Evolutionary conservation across 2,888 invertebrate species (phyloP).

Genomic region (Nephrocerus scutellatus): DNA sequence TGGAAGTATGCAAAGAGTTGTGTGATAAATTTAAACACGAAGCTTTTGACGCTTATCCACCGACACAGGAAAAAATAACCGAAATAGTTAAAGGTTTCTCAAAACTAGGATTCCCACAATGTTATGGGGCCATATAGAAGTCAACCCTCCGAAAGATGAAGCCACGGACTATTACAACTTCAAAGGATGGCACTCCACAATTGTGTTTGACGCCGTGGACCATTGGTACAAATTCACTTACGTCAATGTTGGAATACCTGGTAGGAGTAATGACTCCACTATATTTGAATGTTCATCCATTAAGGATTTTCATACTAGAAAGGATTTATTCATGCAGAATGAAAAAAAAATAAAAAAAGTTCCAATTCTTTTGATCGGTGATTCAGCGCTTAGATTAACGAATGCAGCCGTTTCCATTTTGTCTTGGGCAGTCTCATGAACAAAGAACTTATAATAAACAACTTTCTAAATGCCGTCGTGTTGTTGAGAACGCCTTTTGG

Average conservation of each 20-base stretch:
- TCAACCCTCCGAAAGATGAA: slow-evolving; percentile 7
- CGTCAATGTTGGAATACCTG: slow-evolving; percentile 11
- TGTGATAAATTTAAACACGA: background rate
- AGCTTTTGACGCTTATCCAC: slow-evolving; percentile 5
- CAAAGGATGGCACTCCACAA: slow-evolving; percentile 13
- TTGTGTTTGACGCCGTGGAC: slow-evolving; percentile 12
- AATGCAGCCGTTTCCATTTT: slow-evolving; percentile 8
- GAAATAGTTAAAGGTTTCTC: slow-evolving; percentile 9
- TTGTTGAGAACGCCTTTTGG: slow-evolving; percentile 10
- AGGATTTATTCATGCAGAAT: too few species aligned
- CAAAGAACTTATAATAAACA: slow-evolving; percentile 6
- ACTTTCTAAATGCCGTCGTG: slow-evolving; percentile 8
- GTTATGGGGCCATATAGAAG: slow-evolving; percentile 14
- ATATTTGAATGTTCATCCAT: slow-evolving; percentile 17
- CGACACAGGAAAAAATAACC: slow-evolving; percentile 6
- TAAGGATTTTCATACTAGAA: too few species aligned
- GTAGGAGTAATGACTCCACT: slow-evolving; percentile 11
- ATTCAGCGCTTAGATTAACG: slow-evolving; percentile 10
- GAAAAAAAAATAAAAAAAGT: too few species aligned
- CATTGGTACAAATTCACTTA: slow-evolving; percentile 7
- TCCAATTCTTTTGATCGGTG: too few species aligned
- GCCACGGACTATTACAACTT: slow-evolving; percentile 10
- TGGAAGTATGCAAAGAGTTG: too few species aligned
- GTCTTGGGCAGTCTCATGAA: slow-evolving; percentile 3
- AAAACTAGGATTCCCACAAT: slow-evolving; percentile 13